Evolutionary conservation across 2,888 invertebrate genomes (phyloP), one percentile per base, ranked within the genome.

Genomic region (Melieria picta): DNA sequence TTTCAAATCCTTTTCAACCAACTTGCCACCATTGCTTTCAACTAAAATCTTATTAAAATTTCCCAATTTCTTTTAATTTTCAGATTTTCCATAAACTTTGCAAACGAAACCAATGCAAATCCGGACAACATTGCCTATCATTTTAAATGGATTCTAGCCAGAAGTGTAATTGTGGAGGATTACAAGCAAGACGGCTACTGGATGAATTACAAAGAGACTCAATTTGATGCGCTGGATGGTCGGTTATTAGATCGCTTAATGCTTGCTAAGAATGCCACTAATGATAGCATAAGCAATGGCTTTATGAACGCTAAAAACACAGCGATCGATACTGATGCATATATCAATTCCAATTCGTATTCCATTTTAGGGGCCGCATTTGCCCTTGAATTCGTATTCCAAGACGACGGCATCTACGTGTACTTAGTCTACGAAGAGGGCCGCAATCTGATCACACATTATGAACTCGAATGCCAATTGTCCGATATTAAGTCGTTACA

Each of bases 81-180:
- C 76, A 87, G 86, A 77, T 86, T 83, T 76, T 87, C 87, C 48
- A 81, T 87, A 43, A 87, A 87, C 66, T 86, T 87, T 74, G 83
- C 80, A 4, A 82, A 81, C 76, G 85, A 83, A 65, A 72, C 77
- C 16, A 80, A 82, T 74, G 79, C 81, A 47, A 78, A 74, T 67
- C 81, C 81, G 5, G 71, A 81, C 16, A 80, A 83, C 71, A 82
- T 87, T 45, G 80, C 84, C 5, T 87, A 86, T 72, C 87, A 86
- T 63, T 85, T 86, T 71, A 85, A 86, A 77, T 83, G 82, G 71
- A 69, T 77, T 4, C 61, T 84, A 5, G 77, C 77, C 30, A 75
- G 78, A 9, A 76, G 83, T 65, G 74, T 78, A 48, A 80, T 86
- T 47, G 77, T 85, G 46, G 83, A 86, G 69, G 84, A 85, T 63